Evolutionary conservation across 2,888 invertebrate genomes (phyloP), one percentile per base, ranked within the genome.

Genomic region (Pteria penguin): DNA sequence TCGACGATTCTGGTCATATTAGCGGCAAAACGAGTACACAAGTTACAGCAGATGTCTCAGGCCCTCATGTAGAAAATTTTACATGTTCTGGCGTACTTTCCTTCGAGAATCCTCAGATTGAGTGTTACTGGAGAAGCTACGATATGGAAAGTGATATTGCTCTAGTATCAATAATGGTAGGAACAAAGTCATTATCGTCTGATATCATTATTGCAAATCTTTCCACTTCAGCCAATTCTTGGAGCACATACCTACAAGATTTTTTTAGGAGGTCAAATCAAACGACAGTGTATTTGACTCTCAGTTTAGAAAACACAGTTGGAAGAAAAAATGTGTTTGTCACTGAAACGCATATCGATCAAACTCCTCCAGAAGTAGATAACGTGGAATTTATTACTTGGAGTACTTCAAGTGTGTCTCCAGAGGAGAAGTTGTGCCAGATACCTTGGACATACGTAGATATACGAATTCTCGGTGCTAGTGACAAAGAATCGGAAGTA

Each of bases 141-240:
- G 85, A 85, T 36, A 57, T 66, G 57, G 86, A 86, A 73, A 86
- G 86, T 72, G 27, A 65, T 3, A n/a, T 85, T 27, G 61, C 75
- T n/a, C 65, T 69, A 11, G 61, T 81, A n/a, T 54, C 32, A 2
- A 70, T 84, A 2, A 75, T 79, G 4, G 36, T 84, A 2, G 82
- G 84, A 24, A 70, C 78, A 4, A 31, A 74, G 3, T 36, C 33
- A 27, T n/a, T 67, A 3, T 22, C 26, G 5, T 55, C 36, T 32
- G 72, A 82, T 29, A 75, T 83, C 31, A 26, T 79, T 5, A 29
- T 69, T 3, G 61, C n/a, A n/a, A n/a, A n/a, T n/a, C n/a, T n/a
- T n/a, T n/a, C n/a, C n/a, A n/a, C n/a, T n/a, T n/a, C n/a, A n/a
- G n/a, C n/a, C n/a, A n/a, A n/a, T n/a, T n/a, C 29, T 2, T 81